Base-by-base conservation (phyloP, 2,113 vertebrate genomes). In the Dasyornis broadbenti region DNA sequence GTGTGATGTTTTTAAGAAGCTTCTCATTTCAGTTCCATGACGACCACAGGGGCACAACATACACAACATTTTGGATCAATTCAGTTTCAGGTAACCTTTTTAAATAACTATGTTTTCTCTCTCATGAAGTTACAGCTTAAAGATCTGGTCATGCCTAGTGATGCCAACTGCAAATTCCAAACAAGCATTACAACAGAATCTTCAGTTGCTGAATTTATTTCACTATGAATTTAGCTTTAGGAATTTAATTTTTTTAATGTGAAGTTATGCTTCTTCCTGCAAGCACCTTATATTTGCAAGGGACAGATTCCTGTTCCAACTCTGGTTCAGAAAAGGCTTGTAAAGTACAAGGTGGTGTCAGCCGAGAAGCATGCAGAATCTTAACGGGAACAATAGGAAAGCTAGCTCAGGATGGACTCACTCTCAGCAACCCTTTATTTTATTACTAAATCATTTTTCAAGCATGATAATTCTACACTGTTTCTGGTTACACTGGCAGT, bases 361-460 rank as follows among this genome's bases (percentile, higher is more conserved):
- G 19, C 22, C 64, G 35, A 83, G 16, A 7, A 50, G 5, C 35
- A 42, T 24, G 3, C 16, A 54, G 24, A 64, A 7, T 44, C 39
- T 66, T 75, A 83, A 79, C 71, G 6, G 2, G 15, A 81, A 33
- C 26, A 63, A 35, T 10, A 63, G 10, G 26, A 89, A 53, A 71
- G 39, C 2, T n/a, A 63, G 13, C 13, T 42, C 0, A 0, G n/a
- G 8, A 59, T 16, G 37, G 31, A 39, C 21, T 35, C 1, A 0
- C 16, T 39, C 35, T 65, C 61, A 47, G 30, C 21, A 35, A 17
- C 15, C 7, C 11, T 37, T 49, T 45, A 20, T 64, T 80, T 92
- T 52, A 56, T 17, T 27, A 33, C 11, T 40, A 13, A 86, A 84
- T n/a, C 11, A 24, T 16, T 27, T 39, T 72, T 60, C 63, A 80